Base-by-base conservation (phyloP, 2,888 invertebrate species). In the Strigamia crassipes region DNA sequence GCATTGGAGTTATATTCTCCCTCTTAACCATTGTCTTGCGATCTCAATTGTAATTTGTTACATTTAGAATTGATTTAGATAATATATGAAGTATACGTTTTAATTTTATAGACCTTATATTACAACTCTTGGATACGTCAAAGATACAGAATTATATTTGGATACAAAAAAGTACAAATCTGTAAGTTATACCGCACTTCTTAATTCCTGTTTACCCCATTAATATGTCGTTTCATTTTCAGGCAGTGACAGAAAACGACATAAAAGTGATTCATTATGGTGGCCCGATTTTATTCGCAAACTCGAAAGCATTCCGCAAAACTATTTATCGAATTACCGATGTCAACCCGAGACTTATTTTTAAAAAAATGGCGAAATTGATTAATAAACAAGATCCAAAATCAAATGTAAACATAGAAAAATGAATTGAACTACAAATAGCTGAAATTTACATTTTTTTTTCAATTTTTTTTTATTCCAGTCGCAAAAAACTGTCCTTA, bases 1-100 rank as follows among this genome's bases (percentile, higher is more conserved):
- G 92, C 0, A 91, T 93, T 0, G 96, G 96, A 1, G 90, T 96
- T 1, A 86, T 92, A 23, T 89, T 94, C n/a, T 94, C 94, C 21
- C 87, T 96, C 2, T 88, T 92, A 0, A 92, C 93, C 42, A 90
- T 96, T 81, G 92, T 96, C 86, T 89, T 92, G 27, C 90, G 94
- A 38, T 81, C 83, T 12, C 83, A 83, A 83, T 56, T 56, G 83
- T 83, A 61, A 61, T 5, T 46, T 61, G 15, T 61, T 61, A 15
- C 9, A n/a, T n/a, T n/a, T n/a, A n/a, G n/a, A n/a, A n/a, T n/a
- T n/a, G n/a, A n/a, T n/a, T n/a, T n/a, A n/a, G n/a, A n/a, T n/a
- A n/a, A n/a, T n/a, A n/a, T n/a, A n/a, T n/a, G n/a, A n/a, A n/a
- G n/a, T n/a, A n/a, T n/a, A 61, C n/a, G 9, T 10, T 61, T 23